Evolutionary conservation across 2,888 invertebrate species (phyloP).

Genomic region (Oasisia sp.): DNA sequence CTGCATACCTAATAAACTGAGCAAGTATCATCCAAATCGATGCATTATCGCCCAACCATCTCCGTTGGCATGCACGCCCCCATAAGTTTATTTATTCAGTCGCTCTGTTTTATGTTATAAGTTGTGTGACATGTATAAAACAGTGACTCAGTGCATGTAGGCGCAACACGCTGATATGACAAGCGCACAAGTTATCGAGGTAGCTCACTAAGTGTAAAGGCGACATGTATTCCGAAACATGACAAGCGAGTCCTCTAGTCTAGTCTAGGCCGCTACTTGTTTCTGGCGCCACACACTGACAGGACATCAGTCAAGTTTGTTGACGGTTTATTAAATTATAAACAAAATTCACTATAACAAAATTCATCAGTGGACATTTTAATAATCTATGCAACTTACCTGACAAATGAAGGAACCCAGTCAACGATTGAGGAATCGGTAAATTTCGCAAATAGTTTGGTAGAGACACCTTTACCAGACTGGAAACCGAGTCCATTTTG

Average conservation of each 20-base stretch:
- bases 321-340: neutral
- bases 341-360: neutral
- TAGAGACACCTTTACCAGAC: conserved; percentile 79
- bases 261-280: neutral
- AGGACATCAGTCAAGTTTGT: neutral
- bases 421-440: conserved; percentile 78
- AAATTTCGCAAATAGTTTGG: conserved; percentile 85
- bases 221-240: neutral
- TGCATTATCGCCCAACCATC: too few relatives aligned
- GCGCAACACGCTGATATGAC: neutral
- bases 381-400: conserved; percentile 30
- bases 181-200: neutral
- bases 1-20: too few relatives aligned
- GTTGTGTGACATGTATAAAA: neutral
- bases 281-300: conserved; percentile 21
- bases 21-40: too few relatives aligned
- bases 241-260: neutral
- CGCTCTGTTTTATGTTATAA: too few relatives aligned
- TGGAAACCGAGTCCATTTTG: conserved; percentile 75
- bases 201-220: neutral
- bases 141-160: neutral
- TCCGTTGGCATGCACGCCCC: too few relatives aligned
- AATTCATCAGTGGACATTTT: neutral
- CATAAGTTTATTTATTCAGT: too few relatives aligned
- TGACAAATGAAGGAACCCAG: conserved; percentile 37